These are phyloP conservation scores for Apteryx mantelli DNA, from an alignment of 2,113 vertebrate genomes.

Conservation along the genomic window DNA sequence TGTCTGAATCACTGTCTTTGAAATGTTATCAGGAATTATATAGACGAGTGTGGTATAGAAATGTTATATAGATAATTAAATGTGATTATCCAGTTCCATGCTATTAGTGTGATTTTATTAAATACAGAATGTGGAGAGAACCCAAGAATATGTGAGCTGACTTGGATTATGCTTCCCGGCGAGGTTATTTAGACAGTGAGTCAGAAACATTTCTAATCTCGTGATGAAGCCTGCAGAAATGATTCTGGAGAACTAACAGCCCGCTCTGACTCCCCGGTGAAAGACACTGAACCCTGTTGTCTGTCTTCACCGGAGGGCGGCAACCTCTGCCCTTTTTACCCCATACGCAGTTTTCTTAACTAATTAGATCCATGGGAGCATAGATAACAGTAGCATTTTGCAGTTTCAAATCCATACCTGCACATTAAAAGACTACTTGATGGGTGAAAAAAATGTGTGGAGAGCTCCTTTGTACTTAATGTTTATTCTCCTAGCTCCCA, in stretches of 20 bases:
- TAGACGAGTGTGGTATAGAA: neutral
- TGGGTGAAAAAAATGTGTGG: neutral
- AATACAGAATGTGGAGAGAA: constrained; percentile 46
- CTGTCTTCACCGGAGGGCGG: neutral
- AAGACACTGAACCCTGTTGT: rapidly evolving
- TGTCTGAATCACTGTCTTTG: neutral
- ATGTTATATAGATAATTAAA: neutral
- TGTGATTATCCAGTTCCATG: constrained; percentile 33
- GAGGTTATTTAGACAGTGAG: constrained; percentile 56
- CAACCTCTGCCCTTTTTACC: neutral
- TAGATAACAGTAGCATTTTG: neutral
- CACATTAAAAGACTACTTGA: neutral
- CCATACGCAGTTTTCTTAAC: neutral
- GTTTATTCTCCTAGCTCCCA: neutral
- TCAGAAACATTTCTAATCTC: constrained; percentile 7
- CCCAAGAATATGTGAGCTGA: constrained; percentile 37
- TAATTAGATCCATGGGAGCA: rapidly evolving
- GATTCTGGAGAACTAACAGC: neutral
- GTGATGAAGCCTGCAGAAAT: constrained; percentile 13
- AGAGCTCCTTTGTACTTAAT: neutral
- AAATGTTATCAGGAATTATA: neutral
- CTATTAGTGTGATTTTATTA: constrained; percentile 62
- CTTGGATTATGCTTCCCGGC: constrained; percentile 35
- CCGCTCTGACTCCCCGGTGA: rapidly evolving
- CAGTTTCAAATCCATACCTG: neutral